A percentile compares a stretch with the other conserved stretches of the same genome.
phyloP scores from a whole-genome alignment of 2,888 invertebrate genomes.

The Acleris literana region DNA sequence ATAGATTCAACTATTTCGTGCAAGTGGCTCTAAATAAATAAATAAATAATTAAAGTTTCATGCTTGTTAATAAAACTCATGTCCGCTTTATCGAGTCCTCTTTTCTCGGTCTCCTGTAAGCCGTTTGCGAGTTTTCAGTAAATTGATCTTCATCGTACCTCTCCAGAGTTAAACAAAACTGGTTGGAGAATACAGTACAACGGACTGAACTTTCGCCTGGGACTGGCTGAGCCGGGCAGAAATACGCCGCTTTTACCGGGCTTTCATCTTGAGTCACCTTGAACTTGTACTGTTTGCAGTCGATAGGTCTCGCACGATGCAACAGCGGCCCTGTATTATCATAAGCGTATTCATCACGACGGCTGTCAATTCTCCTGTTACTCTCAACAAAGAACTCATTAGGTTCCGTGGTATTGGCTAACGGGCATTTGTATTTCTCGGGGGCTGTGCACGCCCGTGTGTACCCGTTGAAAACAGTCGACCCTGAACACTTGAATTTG shows the following conservation, averaged over 20 bases:
- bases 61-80: not conserved
- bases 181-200: slow-evolving; percentile 76
- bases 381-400: slow-evolving; percentile 50
- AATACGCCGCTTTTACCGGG: slow-evolving; percentile 65
- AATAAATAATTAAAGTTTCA: not conserved
- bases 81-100: slow-evolving; percentile 23
- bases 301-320: slow-evolving; percentile 55
- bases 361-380: slow-evolving; percentile 50
- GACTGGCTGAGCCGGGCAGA: slow-evolving; percentile 68
- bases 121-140: slow-evolving; percentile 53
- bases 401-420: slow-evolving; percentile 52
- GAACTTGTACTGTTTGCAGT: slow-evolving; percentile 77
- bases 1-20: too few relatives aligned
- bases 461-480: slow-evolving; percentile 71
- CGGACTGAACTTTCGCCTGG: slow-evolving; percentile 58
- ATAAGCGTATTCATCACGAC: slow-evolving; percentile 39
- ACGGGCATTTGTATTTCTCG: slow-evolving; percentile 68
- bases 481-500: slow-evolving; percentile 74
- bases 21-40: not conserved
- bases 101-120: slow-evolving; percentile 62
- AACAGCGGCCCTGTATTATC: slow-evolving; percentile 36
- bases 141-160: slow-evolving; percentile 69
- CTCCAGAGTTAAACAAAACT: slow-evolving; percentile 72
- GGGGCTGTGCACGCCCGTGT: slow-evolving; percentile 71
- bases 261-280: slow-evolving; percentile 63